Evolutionary conservation across 2,888 invertebrate species (phyloP), one percentile per base, ranked within the genome.

Genomic region (Dynastes grantii): DNA sequence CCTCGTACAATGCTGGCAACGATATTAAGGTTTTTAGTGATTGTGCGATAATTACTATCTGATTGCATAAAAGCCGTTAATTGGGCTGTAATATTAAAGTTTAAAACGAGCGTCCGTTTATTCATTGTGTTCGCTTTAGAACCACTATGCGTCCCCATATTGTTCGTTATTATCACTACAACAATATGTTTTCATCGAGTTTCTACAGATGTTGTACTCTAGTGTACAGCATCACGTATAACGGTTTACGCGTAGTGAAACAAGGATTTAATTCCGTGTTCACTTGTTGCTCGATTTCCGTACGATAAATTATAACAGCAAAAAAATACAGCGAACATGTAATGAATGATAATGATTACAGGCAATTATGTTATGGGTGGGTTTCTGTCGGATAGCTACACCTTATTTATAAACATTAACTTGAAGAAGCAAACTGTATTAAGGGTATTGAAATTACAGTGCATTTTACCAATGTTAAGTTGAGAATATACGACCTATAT

Each of bases 21-120:
- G 67, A 67, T 40, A 16, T 67, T 22, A 67, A 68, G 51, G 45
- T 68, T 68, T 68, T 68, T 68, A 49, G 68, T 49, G 68, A 68
- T 68, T 45, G 68, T 49, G 68, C 68, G 49, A 68, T 68, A 68
- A 68, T 68, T 68, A 13, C 37, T 68, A 68, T 68, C 68, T 68
- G 49, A 27, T 68, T 68, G 68, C 51, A 68, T 68, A 68, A 51
- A 45, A 27, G 45, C 45, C 68, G 68, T 16, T 68, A 68, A 68
- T 68, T 68, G 45, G 49, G 49, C 51, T 68, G 29, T 68, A 49
- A 27, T 68, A 68, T 68, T 49, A 49, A 68, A 68, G 68, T 29
- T 22, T 55, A 55, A 22, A 55, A 22, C 55, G 55, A 55, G 16
- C 65, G 40, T 40, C 16, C 16, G 65, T 65, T 45, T 45, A 2